Conservation (phyloP, 2,888 invertebrate species). For the Andricus quercusramuli region DNA sequence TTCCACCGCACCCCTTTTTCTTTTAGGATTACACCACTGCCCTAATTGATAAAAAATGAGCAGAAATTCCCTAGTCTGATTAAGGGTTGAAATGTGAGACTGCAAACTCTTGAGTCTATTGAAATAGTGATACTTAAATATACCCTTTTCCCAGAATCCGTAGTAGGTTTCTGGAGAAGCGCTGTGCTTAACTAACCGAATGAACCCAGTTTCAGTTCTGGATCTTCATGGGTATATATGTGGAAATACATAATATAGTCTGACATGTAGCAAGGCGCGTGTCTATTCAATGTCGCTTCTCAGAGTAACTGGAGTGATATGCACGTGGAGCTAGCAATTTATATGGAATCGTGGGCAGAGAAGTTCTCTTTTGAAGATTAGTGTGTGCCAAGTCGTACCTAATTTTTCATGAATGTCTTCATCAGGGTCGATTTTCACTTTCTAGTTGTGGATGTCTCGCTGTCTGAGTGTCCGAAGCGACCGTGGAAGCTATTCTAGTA, state of each 20-base stretch:
- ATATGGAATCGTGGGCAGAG: slow-evolving; percentile 33
- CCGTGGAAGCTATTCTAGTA: not conserved
- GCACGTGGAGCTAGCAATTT: slow-evolving; percentile 1
- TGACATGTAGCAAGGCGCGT: slow-evolving; percentile 17
- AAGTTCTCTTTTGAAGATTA: slow-evolving; percentile 26
- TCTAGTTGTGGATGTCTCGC: not conserved
- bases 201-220: slow-evolving; percentile 18
- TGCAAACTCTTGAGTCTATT: not conserved
- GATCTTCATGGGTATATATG: not conserved
- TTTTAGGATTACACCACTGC: too few relatives aligned
- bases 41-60: too few relatives aligned
- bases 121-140: slow-evolving; percentile 2
- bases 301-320: slow-evolving; percentile 16
- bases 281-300: slow-evolving; percentile 31
- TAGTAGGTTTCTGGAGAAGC: slow-evolving; percentile 10
- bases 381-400: slow-evolving; percentile 11
- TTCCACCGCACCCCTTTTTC: too few relatives aligned
- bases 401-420: slow-evolving; percentile 36
- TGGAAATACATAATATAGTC: slow-evolving; percentile 2
- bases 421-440: slow-evolving; percentile 13
- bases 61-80: too few relatives aligned
- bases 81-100: not conserved
- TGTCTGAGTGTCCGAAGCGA: not conserved
- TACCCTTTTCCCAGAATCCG: not conserved
- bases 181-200: slow-evolving; percentile 34